Percentiles rank a stretch among this genome's conserved stretches.
phyloP scores from a whole-genome alignment of 2,888 invertebrate species.

The Tetrapedia diversipes region DNA sequence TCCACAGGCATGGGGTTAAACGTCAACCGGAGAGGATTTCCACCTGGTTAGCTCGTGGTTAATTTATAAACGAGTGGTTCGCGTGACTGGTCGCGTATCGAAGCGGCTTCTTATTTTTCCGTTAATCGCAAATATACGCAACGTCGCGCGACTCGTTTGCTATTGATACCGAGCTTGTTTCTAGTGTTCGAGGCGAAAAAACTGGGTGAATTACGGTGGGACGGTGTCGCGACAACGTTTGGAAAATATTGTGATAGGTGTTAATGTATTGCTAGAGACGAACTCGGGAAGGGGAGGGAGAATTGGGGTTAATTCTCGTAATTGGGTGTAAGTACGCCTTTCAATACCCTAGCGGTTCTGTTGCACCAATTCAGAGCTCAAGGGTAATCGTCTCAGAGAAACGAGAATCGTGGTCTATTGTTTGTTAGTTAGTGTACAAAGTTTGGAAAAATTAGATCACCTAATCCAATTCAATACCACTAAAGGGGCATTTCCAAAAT shows the following conservation, averaged over 20 bases:
- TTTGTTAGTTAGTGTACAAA: too few relatives aligned
- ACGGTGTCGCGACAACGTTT: neutral
- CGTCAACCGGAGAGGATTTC: conserved; percentile 42
- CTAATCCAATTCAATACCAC: too few relatives aligned
- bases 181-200: neutral
- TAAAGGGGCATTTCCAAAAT: too few relatives aligned
- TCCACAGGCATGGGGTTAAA: conserved; percentile 18
- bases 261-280: neutral
- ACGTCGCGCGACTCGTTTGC: neutral
- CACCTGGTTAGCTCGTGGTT: conserved; percentile 37
- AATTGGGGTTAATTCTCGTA: neutral
- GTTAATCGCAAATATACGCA: conserved; percentile 23
- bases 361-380: neutral
- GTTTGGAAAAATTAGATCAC: too few relatives aligned
- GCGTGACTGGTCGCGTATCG: conserved; percentile 49
- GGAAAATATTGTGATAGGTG: conserved; percentile 17
- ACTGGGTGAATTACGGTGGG: neutral
- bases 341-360: neutral
- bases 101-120: conserved; percentile 45
- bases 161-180: neutral
- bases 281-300: neutral
- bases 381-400: neutral
- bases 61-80: conserved; percentile 55
- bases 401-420: too few relatives aligned
- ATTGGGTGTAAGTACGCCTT: neutral